Conservation (phyloP, 2,888 invertebrate species). For the Ecliptopera silaceata region DNA sequence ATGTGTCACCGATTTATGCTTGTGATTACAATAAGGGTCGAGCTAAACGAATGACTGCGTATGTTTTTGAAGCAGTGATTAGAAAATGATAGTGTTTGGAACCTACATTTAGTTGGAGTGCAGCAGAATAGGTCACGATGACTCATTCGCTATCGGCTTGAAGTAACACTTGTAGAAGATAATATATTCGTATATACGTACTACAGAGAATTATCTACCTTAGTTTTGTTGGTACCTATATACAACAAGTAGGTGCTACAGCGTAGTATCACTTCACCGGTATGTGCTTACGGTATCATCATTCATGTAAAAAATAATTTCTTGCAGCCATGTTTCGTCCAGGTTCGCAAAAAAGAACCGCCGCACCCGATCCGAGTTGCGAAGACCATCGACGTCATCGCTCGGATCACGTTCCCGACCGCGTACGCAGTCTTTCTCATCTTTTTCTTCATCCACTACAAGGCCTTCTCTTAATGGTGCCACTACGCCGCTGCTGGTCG, state of each 20-base stretch:
- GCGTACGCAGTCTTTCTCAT: slow-evolving; percentile 96
- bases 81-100: too few species aligned
- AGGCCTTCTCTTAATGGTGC: slow-evolving; percentile 88
- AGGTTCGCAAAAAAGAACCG: slow-evolving; percentile 95
- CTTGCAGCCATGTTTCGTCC: slow-evolving; percentile 90
- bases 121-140: slow-evolving; percentile 1
- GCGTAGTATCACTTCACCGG: slow-evolving; percentile 43
- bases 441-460: slow-evolving; percentile 97
- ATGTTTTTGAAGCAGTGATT: too few species aligned
- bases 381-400: slow-evolving; percentile 97
- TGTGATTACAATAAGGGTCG: too few species aligned
- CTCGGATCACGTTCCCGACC: slow-evolving; percentile 95
- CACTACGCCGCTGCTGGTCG: slow-evolving; percentile 52
- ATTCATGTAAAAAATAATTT: slow-evolving; percentile 74
- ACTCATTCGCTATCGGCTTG: slow-evolving; percentile 1
- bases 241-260: not conserved
- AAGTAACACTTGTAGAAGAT: not conserved
- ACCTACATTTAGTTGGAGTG: not conserved
- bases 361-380: slow-evolving; percentile 96
- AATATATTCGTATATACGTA: too few species aligned
- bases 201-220: too few species aligned
- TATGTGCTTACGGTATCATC: slow-evolving; percentile 61
- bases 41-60: too few species aligned
- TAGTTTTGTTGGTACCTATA: too few species aligned
- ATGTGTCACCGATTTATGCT: not conserved